A percentile compares a stretch with the other conserved stretches of the same genome.
Evolutionary conservation across 2,113 vertebrate genomes (phyloP).

Genomic region (Heteronetta atricapilla): DNA sequence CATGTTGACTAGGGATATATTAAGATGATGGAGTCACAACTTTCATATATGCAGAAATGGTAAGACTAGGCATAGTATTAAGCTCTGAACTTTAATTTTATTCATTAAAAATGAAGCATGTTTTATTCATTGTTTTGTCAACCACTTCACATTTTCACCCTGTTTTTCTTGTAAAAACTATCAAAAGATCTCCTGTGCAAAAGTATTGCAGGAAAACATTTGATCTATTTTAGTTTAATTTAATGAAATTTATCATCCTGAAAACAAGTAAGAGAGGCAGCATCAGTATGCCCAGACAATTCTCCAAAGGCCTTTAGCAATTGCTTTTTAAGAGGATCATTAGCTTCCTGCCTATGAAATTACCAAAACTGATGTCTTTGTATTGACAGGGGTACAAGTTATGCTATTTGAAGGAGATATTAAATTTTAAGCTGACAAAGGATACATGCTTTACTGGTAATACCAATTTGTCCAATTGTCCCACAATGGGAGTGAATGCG

Average conservation of each 20-base stretch:
- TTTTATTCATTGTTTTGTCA: neutral
- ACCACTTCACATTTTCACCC: neutral
- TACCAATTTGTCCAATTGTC: neutral
- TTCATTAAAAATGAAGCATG: neutral
- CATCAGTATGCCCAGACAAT: neutral
- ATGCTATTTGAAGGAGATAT: slow-evolving; percentile 29
- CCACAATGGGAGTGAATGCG: neutral
- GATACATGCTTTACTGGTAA: neutral
- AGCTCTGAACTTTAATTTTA: neutral
- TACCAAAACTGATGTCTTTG: neutral
- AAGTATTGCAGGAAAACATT: neutral
- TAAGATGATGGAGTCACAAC: neutral
- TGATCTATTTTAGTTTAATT: neutral
- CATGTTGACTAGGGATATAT: neutral
- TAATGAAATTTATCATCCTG: neutral
- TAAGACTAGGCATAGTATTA: neutral
- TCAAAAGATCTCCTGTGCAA: neutral
- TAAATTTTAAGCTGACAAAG: slow-evolving; percentile 30
- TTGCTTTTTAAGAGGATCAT: neutral
- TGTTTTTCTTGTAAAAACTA: neutral
- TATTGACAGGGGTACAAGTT: slow-evolving; percentile 6
- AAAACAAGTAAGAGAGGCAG: neutral
- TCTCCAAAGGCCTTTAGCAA: neutral
- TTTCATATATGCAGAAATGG: neutral
- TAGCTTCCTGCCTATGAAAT: neutral